Evolutionary conservation across 2,797 vertebrate genomes (phyloP), one percentile per base, ranked within the genome.

Genomic region (Rachycentron canadum): DNA sequence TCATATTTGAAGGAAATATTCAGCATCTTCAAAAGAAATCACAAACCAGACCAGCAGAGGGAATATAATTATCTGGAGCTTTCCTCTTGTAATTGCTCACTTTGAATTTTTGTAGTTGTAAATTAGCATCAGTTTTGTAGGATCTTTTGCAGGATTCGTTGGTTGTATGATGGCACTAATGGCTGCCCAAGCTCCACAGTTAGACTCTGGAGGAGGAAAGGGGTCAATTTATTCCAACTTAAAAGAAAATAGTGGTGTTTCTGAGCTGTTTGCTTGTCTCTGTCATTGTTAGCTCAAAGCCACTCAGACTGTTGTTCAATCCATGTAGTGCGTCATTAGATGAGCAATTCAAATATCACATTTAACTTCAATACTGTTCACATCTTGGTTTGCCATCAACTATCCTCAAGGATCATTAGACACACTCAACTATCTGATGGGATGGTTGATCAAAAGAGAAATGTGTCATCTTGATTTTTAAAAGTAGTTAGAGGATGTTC

Each of bases 191-290:
- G 77, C 70, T 67, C 73, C 70, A 21, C 49, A 45, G 70, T 65
- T 32, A 21, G 36, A 78, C 82, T 82, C 68, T 62, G 50, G 77
- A 67, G 65, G 49, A 70, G 56, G n/a, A 67, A 57, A 82, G 61
- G 41, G 78, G 79, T 85, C 87, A 85, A 83, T 90, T 85, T 83
- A 83, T 83, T 89, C 85, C 30, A 69, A 32, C 45, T 69, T 83
- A 59, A 65, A 72, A 78, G 73, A 73, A 73, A 70, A 69, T 68
- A 68, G 67, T 71, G 61, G 25, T 61, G 62, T 77, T 72, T 53
- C 50, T 28, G 14, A 53, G 50, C 50, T 53, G 72, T 69, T 69
- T 34, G 53, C 47, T 72, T 5, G 1, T 73, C 32, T 82, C 40
- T 30, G 21, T 71, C 60, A 63, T 56, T 73, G 67, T 84, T 79